Conservation (phyloP, 30 jellyfish, hydroid and myxozoan species). For the Hydractinia symbiolongicarpus region DNA sequence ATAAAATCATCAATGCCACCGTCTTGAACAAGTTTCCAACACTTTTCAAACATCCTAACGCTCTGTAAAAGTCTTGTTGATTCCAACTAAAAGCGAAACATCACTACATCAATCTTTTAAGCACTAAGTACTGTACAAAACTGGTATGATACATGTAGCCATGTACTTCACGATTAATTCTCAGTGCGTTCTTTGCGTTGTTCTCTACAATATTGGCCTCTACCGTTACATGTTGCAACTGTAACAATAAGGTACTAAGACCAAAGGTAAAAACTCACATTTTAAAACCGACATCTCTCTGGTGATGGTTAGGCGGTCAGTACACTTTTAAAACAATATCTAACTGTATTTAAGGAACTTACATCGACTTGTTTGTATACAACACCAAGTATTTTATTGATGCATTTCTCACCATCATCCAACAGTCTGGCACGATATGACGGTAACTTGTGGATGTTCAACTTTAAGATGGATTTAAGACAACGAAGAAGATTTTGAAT, state of each 20-base stretch:
- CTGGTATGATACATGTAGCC: too few relatives aligned
- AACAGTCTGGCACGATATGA: slow-evolving; percentile 15
- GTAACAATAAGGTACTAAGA: too few relatives aligned
- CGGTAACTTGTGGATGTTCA: background rate
- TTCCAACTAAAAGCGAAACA: background rate
- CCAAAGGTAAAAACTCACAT: too few relatives aligned
- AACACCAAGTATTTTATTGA: background rate
- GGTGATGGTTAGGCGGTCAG: too few relatives aligned
- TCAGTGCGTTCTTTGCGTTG: too few relatives aligned
- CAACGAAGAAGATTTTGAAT: slow-evolving; percentile 17
- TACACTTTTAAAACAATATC: too few relatives aligned
- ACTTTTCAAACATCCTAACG: background rate
- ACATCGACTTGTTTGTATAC: slow-evolving; percentile 14
- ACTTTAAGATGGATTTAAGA: background rate
- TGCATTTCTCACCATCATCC: slow-evolving; percentile 26
- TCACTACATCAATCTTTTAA: too few relatives aligned
- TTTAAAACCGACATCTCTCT: too few relatives aligned
- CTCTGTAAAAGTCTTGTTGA: background rate
- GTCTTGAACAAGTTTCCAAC: background rate
- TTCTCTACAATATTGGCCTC: too few relatives aligned
- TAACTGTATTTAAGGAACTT: background rate
- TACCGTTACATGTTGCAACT: too few relatives aligned
- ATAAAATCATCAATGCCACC: background rate
- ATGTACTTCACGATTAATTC: too few relatives aligned
- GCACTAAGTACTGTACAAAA: too few relatives aligned